phyloP scores from a whole-genome alignment of 2,888 invertebrate species.

The Watsonalla cultraria region DNA sequence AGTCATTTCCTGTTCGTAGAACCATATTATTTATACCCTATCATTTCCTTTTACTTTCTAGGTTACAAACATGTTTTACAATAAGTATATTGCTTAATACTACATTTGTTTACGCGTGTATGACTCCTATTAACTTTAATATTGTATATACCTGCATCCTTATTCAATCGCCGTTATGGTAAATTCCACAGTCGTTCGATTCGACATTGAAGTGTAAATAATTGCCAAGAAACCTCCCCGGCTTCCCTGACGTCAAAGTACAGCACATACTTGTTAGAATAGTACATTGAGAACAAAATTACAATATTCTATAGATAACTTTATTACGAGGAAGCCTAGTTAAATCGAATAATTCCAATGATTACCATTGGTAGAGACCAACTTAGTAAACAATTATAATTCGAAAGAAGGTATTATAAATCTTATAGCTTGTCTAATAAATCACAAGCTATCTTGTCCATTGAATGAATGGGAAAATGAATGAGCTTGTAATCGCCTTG shows the following conservation, averaged over 20 bases:
- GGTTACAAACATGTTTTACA: too few relatives aligned
- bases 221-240: slow-evolving; percentile 30
- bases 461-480: slow-evolving; percentile 29
- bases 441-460: slow-evolving; percentile 7
- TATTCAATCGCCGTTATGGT: slow-evolving; percentile 12
- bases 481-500: slow-evolving; percentile 27
- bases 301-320: too few relatives aligned
- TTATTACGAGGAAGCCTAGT: neutral
- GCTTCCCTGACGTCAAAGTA: slow-evolving; percentile 39
- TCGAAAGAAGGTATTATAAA: neutral
- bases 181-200: slow-evolving; percentile 30
- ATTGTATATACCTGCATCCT: slow-evolving; percentile 3
- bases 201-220: slow-evolving; percentile 36
- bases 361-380: neutral
- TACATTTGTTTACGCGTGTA: neutral
- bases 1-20: too few relatives aligned
- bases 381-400: neutral
- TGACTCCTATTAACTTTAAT: neutral
- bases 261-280: neutral
- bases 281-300: neutral
- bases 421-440: neutral
- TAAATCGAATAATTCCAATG: neutral
- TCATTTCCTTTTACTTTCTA: too few relatives aligned
- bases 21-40: too few relatives aligned
- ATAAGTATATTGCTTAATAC: neutral